Evolutionary conservation across 30 jellyfish, hydroid and myxozoan species (phyloP).

Genomic region (Hydra vulgaris): DNA sequence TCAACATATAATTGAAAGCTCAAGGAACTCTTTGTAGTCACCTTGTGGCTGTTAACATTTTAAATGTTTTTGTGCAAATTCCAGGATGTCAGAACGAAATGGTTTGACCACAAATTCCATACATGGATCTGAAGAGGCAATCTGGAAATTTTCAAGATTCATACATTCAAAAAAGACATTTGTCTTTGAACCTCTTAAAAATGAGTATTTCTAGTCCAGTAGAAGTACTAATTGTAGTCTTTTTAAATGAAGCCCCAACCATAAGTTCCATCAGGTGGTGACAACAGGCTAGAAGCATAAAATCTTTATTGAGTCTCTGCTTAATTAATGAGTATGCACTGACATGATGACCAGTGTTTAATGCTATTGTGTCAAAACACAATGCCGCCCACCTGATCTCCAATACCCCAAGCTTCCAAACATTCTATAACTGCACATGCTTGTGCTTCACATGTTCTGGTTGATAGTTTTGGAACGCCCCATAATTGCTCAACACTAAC

Average conservation of each 20-base stretch:
- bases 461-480: background rate
- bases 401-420: background rate
- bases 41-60: background rate
- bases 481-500: background rate
- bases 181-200: background rate
- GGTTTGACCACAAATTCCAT: background rate
- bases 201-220: background rate
- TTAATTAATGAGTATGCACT: background rate
- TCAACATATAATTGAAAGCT: background rate
- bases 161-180: background rate
- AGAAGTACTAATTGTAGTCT: background rate
- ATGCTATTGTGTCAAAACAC: background rate
- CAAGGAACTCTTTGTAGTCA: background rate
- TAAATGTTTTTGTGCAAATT: background rate
- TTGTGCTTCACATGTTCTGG: background rate
- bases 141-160: background rate
- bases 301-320: background rate
- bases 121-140: background rate
- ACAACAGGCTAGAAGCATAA: background rate
- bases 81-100: background rate
- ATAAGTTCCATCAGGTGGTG: background rate
- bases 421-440: background rate
- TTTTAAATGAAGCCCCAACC: background rate
- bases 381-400: background rate
- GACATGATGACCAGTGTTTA: background rate